phyloP scores from a whole-genome alignment of 2,797 vertebrate genomes.

The Gymnothorax javanicus region DNA sequence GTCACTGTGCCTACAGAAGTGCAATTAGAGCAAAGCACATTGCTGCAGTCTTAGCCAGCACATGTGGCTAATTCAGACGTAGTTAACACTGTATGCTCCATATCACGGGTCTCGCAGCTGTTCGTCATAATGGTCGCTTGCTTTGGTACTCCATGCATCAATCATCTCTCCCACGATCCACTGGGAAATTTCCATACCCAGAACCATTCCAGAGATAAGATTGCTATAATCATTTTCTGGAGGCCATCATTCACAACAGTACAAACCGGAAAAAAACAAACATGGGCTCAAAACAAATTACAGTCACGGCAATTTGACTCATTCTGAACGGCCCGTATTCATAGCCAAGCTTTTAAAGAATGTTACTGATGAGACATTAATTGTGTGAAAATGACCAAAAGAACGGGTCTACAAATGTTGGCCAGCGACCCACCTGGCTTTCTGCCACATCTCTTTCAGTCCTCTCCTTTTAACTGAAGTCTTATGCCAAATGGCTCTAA shows the following conservation, averaged over 20 bases:
- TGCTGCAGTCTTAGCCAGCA: neutral
- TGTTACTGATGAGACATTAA: neutral
- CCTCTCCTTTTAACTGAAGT: neutral
- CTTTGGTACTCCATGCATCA: neutral
- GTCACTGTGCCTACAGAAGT: neutral
- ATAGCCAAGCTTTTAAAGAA: neutral
- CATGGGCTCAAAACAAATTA: neutral
- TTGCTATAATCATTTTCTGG: neutral
- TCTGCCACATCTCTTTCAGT: neutral
- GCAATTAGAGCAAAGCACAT: constrained; percentile 11
- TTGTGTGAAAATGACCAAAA: neutral
- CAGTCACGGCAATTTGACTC: neutral
- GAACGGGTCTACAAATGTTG: neutral
- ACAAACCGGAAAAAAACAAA: neutral
- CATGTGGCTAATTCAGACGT: neutral
- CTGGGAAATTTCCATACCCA: neutral
- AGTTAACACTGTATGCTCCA: neutral
- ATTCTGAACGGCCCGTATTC: neutral
- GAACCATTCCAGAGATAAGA: neutral
- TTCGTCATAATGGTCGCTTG: neutral
- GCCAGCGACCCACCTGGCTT: neutral
- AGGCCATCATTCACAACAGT: no score
- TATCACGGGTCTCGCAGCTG: neutral
- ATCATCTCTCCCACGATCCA: neutral
- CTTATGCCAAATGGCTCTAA: neutral